These are phyloP conservation scores for Nebria ingens DNA, from an alignment of 1,140 invertebrate genomes.

Conservation along the genomic window DNA sequence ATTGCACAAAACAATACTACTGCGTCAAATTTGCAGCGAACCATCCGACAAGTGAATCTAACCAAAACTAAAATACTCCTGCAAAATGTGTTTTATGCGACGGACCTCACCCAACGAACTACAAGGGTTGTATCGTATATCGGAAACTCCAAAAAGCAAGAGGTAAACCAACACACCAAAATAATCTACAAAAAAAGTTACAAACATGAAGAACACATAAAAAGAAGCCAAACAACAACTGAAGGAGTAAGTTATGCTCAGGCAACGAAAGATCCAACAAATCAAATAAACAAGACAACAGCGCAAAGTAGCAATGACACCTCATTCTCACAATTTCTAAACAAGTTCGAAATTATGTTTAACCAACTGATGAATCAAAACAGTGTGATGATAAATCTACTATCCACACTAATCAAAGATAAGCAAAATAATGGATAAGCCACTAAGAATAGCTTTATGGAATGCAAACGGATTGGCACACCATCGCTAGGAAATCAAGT, in stretches of 20 bases:
- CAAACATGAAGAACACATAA: conserved; percentile 21
- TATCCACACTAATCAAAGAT: conserved; percentile 21
- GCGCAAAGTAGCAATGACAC: conserved; percentile 4
- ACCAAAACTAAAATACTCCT: conserved; percentile 22
- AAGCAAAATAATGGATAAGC: conserved; percentile 13
- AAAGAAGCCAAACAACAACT: conserved; percentile 19
- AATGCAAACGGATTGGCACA: conserved; percentile 22
- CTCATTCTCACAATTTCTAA: conserved; percentile 14
- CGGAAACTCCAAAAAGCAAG: conserved; percentile 18
- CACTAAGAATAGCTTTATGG: conserved; percentile 17
- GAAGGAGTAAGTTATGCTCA: not conserved
- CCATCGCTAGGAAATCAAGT: conserved; percentile 17
- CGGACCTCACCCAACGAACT: conserved; percentile 31
- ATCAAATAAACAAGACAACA: not conserved
- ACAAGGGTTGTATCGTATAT: conserved; percentile 27
- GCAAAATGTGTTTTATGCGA: conserved; percentile 29
- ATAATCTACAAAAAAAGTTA: conserved; percentile 9
- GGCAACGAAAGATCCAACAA: conserved; percentile 6
- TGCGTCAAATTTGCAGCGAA: conserved; percentile 30
- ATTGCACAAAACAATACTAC: conserved; percentile 20
- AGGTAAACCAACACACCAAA: conserved; percentile 16
- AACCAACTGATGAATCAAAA: conserved; percentile 15
- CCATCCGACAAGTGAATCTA: conserved; percentile 31
- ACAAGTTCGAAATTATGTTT: conserved; percentile 13
- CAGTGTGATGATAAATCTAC: conserved; percentile 17